Base-by-base conservation (phyloP, 2,113 vertebrate genomes). In the Chelonoidis abingdonii region DNA sequence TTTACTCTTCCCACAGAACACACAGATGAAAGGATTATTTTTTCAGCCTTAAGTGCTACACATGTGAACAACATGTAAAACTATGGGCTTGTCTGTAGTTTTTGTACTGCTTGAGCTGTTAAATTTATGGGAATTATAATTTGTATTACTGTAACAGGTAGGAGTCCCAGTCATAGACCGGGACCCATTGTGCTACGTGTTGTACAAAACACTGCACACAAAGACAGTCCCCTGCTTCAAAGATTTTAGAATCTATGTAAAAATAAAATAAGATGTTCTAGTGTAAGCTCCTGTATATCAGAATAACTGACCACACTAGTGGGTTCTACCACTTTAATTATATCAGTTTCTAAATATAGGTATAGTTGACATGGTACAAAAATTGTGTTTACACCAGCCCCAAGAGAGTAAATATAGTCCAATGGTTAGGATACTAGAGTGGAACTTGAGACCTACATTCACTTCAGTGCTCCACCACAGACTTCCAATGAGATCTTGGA, bases 1-100 rank as follows among this genome's bases (percentile, higher is more conserved):
- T 97, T 94, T 90, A n/a, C 31, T 86, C 81, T 94, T 75, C 16
- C 41, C 86, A 86, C 72, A 83, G 87, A 95, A 88, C 3, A 79
- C 3, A 27, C 5, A 83, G 79, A 65, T 90, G 96, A 94, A 94
- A 96, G 81, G 44, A 75, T 13, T 92, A 41, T 12, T 87, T 91
- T 93, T 91, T 38, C 35, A 81, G 47, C 47, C 65, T 93, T 95
- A 69, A 93, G 38, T 11, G 25, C 10, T 91, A 27, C 31, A 82
- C 88, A 92, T 95, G 87, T 89, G 17, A 76, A 89, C 88, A 5
- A 78, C 1, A 16, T 47, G 27, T 50, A 50, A 57, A 93, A 89
- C 79, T 81, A 4, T 57, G 75, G 24, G 22, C 81, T 96, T 93
- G 25, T 44, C 83, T 65, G 35, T 10, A 65, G 10, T 2, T 83